phyloP scores from a whole-genome alignment of 1,140 invertebrate genomes.

The Nephila pilipes region DNA sequence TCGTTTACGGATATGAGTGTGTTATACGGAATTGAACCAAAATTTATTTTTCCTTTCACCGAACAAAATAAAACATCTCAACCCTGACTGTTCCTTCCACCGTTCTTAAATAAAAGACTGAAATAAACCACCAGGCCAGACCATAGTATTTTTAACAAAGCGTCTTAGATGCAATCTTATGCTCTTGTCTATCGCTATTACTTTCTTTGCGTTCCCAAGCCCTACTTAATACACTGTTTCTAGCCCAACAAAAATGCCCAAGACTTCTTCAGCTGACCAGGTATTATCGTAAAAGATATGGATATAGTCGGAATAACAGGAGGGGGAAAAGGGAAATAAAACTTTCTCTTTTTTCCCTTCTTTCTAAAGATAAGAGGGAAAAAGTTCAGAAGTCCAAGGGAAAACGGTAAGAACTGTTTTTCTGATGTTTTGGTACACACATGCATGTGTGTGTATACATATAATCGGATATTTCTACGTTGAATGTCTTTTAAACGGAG shows the following conservation, averaged over 20 bases:
- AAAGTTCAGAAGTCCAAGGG: not conserved
- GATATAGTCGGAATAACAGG: slow-evolving; percentile 46
- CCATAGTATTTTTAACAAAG: slow-evolving; percentile 1
- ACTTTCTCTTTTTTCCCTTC: not conserved
- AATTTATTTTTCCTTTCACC: not conserved
- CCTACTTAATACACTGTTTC: slow-evolving; percentile 1
- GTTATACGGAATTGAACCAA: not conserved
- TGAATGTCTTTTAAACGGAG: slow-evolving; percentile 13
- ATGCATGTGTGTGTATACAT: not conserved
- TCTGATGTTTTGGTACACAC: not conserved
- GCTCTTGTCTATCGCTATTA: slow-evolving; percentile 54
- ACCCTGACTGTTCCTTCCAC: not conserved
- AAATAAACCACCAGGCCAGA: not conserved
- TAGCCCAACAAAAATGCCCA: slow-evolving; percentile 12
- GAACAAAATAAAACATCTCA: not conserved
- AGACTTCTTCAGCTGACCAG: slow-evolving; percentile 38
- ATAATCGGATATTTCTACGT: not conserved
- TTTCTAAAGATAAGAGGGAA: slow-evolving; percentile 19
- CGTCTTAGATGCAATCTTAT: slow-evolving; percentile 57
- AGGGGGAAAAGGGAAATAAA: not conserved
- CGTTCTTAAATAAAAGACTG: slow-evolving; percentile 29
- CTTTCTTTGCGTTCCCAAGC: slow-evolving; percentile 6
- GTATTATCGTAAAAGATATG: slow-evolving; percentile 64
- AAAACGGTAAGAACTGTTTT: not conserved
- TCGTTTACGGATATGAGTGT: no score